Conservation (phyloP, 2,888 invertebrate species). For the Andrena fulva region DNA sequence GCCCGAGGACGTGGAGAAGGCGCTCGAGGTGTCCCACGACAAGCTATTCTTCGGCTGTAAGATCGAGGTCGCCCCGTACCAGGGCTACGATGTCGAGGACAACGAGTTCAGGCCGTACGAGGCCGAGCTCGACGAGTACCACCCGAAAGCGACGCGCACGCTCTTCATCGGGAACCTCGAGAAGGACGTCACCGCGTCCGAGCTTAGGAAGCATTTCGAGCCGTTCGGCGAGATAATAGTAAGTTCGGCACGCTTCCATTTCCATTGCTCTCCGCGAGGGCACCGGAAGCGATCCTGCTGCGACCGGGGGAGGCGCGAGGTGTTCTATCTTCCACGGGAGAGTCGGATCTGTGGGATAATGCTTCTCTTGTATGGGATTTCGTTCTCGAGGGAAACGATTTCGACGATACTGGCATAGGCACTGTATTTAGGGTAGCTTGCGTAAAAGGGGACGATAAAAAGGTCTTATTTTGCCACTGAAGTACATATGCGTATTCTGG, state of each 20-base stretch:
- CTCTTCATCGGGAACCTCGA: conserved; percentile 98
- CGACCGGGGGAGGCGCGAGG: no score
- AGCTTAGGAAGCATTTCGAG: conserved; percentile 96
- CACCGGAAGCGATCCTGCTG: not conserved
- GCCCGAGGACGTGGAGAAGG: conserved; percentile 98
- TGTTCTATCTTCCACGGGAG: no score
- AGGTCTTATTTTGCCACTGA: no score
- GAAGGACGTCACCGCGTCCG: conserved; percentile 95
- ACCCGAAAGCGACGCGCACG: conserved; percentile 98
- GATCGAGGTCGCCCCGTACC: conserved; percentile 97
- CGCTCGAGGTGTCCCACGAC: conserved; percentile 97
- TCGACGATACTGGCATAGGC: no score
- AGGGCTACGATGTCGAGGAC: conserved; percentile 94
- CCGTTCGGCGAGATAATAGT: conserved; percentile 97
- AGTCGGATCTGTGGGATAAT: no score
- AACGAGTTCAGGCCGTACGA: conserved; percentile 95
- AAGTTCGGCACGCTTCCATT: conserved; percentile 79
- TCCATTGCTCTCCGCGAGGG: not conserved
- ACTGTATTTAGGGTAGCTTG: no score
- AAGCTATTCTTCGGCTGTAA: conserved; percentile 99
- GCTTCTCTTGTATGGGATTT: no score
- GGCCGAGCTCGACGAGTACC: conserved; percentile 98
- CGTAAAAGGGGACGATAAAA: no score
- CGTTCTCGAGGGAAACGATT: no score
- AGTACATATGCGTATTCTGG: no score